Percentiles rank a stretch among this genome's conserved stretches.
Evolutionary conservation across 2,888 invertebrate species (phyloP).

Genomic region (Troglohyphantes excavatus): DNA sequence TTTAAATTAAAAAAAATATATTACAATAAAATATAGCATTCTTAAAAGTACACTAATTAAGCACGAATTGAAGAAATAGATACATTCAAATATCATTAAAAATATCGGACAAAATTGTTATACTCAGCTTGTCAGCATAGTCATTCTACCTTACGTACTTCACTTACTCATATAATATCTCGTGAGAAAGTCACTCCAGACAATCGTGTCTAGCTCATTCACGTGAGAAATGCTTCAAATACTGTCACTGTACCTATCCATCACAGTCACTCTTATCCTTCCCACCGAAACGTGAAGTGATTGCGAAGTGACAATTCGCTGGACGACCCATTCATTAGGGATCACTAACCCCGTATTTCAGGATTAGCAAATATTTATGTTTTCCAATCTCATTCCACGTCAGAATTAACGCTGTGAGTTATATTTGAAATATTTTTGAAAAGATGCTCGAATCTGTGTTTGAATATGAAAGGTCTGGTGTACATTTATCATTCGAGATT

Average conservation of each 20-base stretch:
- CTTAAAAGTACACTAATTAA: too few species aligned
- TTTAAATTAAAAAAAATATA: too few species aligned
- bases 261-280: background rate
- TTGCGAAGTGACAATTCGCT: slow-evolving; percentile 14
- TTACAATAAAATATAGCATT: too few species aligned
- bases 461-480: background rate
- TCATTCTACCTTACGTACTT: background rate
- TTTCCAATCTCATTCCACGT: background rate
- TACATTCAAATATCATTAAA: too few species aligned
- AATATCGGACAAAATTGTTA: too few species aligned
- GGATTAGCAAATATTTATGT: slow-evolving; percentile 44
- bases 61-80: too few species aligned
- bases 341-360: slow-evolving; percentile 31
- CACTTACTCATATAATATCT: background rate
- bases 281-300: background rate
- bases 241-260: slow-evolving; percentile 16
- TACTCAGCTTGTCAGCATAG: too few species aligned
- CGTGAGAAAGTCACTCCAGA: background rate
- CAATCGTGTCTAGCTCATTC: background rate
- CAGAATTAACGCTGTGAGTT: background rate
- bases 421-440: background rate
- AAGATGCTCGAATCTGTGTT: background rate
- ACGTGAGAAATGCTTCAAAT: slow-evolving; percentile 5
- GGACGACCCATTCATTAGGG: background rate
- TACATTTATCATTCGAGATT: background rate